phyloP scores from a whole-genome alignment of 2,113 vertebrate species.

The Polypterus bichir region DNA sequence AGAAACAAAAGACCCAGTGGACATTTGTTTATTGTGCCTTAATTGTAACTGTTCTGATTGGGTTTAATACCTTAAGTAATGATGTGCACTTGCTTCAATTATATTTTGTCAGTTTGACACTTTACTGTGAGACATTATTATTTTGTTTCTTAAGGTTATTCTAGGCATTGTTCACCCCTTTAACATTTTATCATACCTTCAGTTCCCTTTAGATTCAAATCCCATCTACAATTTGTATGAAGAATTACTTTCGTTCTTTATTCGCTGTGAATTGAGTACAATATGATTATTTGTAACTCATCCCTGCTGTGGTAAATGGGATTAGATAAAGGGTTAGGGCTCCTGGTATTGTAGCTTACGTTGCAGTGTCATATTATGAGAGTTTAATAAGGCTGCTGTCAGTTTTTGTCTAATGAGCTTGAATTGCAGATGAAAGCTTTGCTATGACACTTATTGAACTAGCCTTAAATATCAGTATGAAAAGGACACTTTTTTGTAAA shows the following conservation, averaged over 20 bases:
- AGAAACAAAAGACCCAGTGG: no score
- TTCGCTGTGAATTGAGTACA: conserved; percentile 28
- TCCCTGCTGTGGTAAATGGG: conserved; percentile 36
- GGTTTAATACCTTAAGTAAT: conserved; percentile 53
- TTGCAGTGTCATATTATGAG: conserved; percentile 11
- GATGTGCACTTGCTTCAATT: conserved; percentile 51
- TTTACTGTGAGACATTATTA: conserved; percentile 44
- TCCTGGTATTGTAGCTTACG: conserved; percentile 20
- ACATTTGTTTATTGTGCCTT: conserved; percentile 10
- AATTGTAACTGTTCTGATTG: conserved; percentile 47
- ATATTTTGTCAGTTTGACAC: conserved; percentile 44
- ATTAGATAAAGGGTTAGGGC: conserved; percentile 27
- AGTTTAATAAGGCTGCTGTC: conserved; percentile 26
- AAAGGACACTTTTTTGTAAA: background rate
- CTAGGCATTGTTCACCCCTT: conserved; percentile 63
- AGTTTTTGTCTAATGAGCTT: conserved; percentile 16
- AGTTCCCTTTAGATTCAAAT: conserved; percentile 53
- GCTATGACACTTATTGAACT: conserved; percentile 10
- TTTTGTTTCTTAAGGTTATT: conserved; percentile 58
- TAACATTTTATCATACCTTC: conserved; percentile 50
- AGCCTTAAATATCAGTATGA: conserved; percentile 5
- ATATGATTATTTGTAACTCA: conserved; percentile 37
- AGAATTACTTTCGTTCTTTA: conserved; percentile 45
- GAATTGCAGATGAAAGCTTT: conserved; percentile 17
- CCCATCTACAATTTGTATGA: conserved; percentile 33